Evolutionary conservation across 2,888 invertebrate species (phyloP), one percentile per base, ranked within the genome.

Genomic region (Scotopteryx bipunctaria): DNA sequence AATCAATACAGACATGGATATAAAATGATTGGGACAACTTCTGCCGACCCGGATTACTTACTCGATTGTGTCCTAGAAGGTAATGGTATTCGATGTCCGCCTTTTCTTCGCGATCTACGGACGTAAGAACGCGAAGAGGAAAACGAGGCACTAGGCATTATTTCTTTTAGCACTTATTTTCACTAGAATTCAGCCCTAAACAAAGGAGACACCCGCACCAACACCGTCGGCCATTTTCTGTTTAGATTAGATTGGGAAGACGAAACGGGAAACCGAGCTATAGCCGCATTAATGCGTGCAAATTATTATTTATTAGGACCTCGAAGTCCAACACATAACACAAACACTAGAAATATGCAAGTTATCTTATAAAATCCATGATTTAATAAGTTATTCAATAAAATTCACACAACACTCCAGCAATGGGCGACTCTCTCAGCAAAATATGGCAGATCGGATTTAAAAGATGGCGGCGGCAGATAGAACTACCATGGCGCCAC

Each of bases 141-240:
- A 91, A 97, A 96, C 88, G 97, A 97, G 92, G 97, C 97, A 93
- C 97, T 97, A 93, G 97, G 97, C 97, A 97, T 96, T 92, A 94
- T 95, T 91, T 89, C 88, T 90, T 82, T 81, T 81, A 77, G 67
- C 83, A 84, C 86, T 90, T 88, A 90, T 83, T 84, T 86, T 86
- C 89, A 86, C 86, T 83, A 83, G 65, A 91, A 90, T 87, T 84
- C 85, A 86, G 88, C 86, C 81, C 93, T 94, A 94, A 94, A 95
- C 94, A 95, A 95, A 95, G 94, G 93, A 94, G 93, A 93, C 93
- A 94, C 93, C 93, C 93, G 93, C 93, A 94, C 93, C 92, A 92
- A 92, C 92, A 93, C 92, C 91, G 93, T 93, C 94, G 93, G 95
- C 95, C 95, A 95, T 95, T 94, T 95, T 95, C 93, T 93, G 92